These are phyloP conservation scores for Listronotus oregonensis DNA, from an alignment of 1,140 invertebrate genomes.

Conservation along the genomic window DNA sequence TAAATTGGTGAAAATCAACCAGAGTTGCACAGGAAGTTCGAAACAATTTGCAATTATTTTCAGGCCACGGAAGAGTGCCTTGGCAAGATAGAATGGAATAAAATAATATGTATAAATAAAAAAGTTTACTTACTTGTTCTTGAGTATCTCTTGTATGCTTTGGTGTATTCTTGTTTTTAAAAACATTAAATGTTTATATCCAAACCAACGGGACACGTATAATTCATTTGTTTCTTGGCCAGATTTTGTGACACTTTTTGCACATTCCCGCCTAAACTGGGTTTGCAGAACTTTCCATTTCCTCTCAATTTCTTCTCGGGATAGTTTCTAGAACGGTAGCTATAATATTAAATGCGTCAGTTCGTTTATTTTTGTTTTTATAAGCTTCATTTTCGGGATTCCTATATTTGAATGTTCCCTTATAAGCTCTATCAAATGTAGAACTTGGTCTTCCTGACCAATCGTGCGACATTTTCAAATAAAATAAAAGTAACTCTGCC, in stretches of 20 bases:
- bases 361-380: slow-evolving; percentile 13
- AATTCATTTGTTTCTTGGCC: slow-evolving; percentile 6
- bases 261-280: slow-evolving; percentile 6
- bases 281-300: slow-evolving; percentile 6
- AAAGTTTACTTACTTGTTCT: too few relatives aligned
- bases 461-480: slow-evolving; percentile 8
- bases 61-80: slow-evolving; percentile 8
- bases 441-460: slow-evolving; percentile 7
- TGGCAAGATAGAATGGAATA: slow-evolving; percentile 11
- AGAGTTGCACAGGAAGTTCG: slow-evolving; percentile 3
- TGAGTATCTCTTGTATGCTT: too few relatives aligned
- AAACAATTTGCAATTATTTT: slow-evolving; percentile 21
- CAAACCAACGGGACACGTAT: slow-evolving; percentile 13
- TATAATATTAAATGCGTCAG: slow-evolving; percentile 3
- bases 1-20: slow-evolving; percentile 12
- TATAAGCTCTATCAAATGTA: not conserved
- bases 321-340: slow-evolving; percentile 1
- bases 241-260: slow-evolving; percentile 9
- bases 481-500: not conserved
- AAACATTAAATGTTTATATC: slow-evolving; percentile 6
- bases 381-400: slow-evolving; percentile 9
- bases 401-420: slow-evolving; percentile 1
- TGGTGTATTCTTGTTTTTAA: too few relatives aligned
- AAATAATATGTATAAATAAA: too few relatives aligned
- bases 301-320: slow-evolving; percentile 8